These are phyloP conservation scores for Etheostoma perlongum DNA, from an alignment of 2,797 vertebrate species.

Conservation along the genomic window DNA sequence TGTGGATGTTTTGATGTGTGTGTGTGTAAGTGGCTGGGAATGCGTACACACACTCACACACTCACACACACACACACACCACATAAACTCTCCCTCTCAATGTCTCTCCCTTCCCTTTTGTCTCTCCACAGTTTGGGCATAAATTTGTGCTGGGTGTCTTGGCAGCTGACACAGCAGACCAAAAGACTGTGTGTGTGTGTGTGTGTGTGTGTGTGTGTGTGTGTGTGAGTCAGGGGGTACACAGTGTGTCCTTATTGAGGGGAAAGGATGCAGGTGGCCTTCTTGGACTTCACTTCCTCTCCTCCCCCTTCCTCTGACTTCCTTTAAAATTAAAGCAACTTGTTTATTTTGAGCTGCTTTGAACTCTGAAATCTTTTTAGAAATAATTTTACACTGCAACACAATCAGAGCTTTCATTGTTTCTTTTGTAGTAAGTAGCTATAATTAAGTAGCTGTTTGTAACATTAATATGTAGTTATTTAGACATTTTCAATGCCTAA, in stretches of 20 bases:
- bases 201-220: slow-evolving; percentile 14
- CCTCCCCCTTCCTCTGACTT: slow-evolving; percentile 65
- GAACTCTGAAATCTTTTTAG: slow-evolving; percentile 24
- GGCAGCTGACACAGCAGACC: slow-evolving; percentile 70
- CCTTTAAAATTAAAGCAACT: slow-evolving; percentile 66
- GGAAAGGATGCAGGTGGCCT: slow-evolving; percentile 83
- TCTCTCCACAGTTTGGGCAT: slow-evolving; percentile 63
- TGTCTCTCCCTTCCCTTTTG: slow-evolving; percentile 43
- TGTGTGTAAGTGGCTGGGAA: slow-evolving; percentile 64
- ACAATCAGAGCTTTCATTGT: not conserved
- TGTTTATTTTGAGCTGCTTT: slow-evolving; percentile 52
- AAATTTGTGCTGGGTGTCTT: slow-evolving; percentile 67
- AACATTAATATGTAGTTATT: not conserved
- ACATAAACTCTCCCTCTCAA: slow-evolving; percentile 49
- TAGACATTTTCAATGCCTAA: slow-evolving; percentile 5
- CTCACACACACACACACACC: slow-evolving; percentile 36
- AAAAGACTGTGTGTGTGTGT: slow-evolving; percentile 45
- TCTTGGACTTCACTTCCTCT: slow-evolving; percentile 68
- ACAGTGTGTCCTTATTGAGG: slow-evolving; percentile 57
- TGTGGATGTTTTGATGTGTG: slow-evolving; percentile 76
- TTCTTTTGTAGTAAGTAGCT: too few species aligned
- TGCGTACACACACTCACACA: slow-evolving; percentile 20
- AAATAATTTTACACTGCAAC: not conserved
- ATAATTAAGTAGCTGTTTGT: not conserved
- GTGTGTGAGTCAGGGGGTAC: slow-evolving; percentile 23